phyloP scores from a whole-genome alignment of 2,888 invertebrate genomes.

The Synergus itoensis region DNA sequence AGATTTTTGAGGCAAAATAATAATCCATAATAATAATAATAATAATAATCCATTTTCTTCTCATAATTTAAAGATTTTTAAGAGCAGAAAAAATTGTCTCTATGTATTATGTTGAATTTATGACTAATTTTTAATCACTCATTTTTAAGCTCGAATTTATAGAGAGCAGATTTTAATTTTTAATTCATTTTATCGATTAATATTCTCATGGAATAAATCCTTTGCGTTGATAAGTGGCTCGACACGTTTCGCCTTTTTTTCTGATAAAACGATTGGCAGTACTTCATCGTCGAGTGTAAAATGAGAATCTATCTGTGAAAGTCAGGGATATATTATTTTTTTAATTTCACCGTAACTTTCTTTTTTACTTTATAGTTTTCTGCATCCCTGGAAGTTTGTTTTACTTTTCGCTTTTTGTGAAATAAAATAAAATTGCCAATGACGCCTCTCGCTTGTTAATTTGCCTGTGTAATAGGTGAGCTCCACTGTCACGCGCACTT shows the following conservation, averaged over 20 bases:
- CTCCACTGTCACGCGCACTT: slow-evolving; percentile 69
- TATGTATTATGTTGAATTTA: slow-evolving; percentile 20
- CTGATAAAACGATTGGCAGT: neutral
- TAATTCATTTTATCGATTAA: slow-evolving; percentile 1
- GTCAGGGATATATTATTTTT: neutral
- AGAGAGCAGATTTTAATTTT: neutral
- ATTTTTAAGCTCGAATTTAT: neutral
- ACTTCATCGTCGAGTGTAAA: slow-evolving; percentile 4
- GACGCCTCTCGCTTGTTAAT: slow-evolving; percentile 56
- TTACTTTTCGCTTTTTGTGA: neutral
- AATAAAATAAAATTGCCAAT: slow-evolving; percentile 45
- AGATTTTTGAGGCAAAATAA: too few species aligned
- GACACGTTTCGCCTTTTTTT: neutral
- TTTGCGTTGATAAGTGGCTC: neutral
- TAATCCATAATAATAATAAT: too few species aligned
- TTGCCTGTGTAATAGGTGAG: slow-evolving; percentile 59
- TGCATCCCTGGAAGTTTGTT: neutral
- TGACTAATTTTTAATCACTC: slow-evolving; percentile 6
- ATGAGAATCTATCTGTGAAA: neutral
- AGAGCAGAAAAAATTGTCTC: too few species aligned
- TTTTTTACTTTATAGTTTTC: too few species aligned
- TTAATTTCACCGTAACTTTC: too few species aligned
- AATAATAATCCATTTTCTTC: too few species aligned
- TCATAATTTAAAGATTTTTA: too few species aligned
- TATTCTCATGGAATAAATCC: slow-evolving; percentile 10